Evolutionary conservation across 2,888 invertebrate species (phyloP).

Genomic region (Arge pagana): DNA sequence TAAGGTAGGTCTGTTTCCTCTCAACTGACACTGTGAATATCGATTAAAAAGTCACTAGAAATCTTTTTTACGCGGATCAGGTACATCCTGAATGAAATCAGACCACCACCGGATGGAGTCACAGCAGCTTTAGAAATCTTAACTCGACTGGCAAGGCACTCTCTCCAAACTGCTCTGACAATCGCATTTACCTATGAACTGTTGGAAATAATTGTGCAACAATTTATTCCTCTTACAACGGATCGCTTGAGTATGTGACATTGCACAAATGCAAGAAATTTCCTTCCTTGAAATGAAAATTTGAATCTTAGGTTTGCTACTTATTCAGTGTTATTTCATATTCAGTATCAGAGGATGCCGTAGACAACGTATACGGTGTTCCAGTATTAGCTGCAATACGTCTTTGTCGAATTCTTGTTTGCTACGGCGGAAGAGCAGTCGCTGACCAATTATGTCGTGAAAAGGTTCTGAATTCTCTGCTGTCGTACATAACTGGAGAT

Average conservation of each 20-base stretch:
- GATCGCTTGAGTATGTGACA: constrained; percentile 35
- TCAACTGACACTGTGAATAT: background rate
- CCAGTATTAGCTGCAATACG: constrained; percentile 75
- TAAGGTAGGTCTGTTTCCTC: constrained; percentile 64
- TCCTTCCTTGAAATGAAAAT: constrained; percentile 20
- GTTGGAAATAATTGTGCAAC: constrained; percentile 63
- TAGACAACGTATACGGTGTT: constrained; percentile 65
- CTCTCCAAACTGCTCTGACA: constrained; percentile 67
- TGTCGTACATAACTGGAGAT: constrained; percentile 62
- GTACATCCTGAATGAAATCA: constrained; percentile 74
- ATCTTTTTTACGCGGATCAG: constrained; percentile 55
- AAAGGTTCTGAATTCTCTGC: constrained; percentile 62
- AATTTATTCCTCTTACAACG: constrained; percentile 64
- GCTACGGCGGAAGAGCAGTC: constrained; percentile 45
- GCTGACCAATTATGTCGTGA: constrained; percentile 45
- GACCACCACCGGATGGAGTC: constrained; percentile 74
- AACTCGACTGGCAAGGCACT: constrained; percentile 78
- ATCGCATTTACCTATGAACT: constrained; percentile 70
- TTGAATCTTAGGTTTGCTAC: constrained; percentile 4
- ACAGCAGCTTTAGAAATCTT: constrained; percentile 79
- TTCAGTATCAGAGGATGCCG: constrained; percentile 51
- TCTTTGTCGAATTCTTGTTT: constrained; percentile 72
- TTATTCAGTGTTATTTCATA: constrained; percentile 19
- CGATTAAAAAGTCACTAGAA: too few species aligned
- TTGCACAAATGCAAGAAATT: background rate